phyloP scores from a whole-genome alignment of 1,140 invertebrate species.

The Cydia fagiglandana region DNA sequence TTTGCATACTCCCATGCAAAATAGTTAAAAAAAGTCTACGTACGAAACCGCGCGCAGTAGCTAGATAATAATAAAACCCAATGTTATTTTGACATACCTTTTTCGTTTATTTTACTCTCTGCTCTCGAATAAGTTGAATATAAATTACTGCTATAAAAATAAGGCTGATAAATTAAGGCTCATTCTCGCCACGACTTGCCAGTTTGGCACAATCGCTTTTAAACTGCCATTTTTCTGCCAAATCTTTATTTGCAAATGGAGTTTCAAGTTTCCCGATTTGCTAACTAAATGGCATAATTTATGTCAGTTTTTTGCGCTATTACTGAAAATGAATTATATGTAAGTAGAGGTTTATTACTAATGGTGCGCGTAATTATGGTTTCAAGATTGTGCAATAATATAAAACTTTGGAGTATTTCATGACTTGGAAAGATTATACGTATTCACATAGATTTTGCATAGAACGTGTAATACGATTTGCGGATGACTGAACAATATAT shows the following conservation, averaged over 20 bases:
- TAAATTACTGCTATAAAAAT: constrained; percentile 16
- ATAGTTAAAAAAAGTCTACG: too few relatives aligned
- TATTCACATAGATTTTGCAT: too few relatives aligned
- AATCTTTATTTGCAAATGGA: not conserved
- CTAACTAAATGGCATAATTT: not conserved
- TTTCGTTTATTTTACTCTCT: not conserved
- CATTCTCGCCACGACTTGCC: not conserved
- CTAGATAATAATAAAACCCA: too few relatives aligned
- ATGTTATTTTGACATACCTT: not conserved
- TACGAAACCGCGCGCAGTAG: too few relatives aligned
- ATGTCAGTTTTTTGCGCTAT: not conserved
- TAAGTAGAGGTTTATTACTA: not conserved
- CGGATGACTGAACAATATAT: too few relatives aligned
- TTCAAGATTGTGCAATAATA: too few relatives aligned
- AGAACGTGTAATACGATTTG: too few relatives aligned
- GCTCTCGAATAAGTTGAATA: constrained; percentile 1
- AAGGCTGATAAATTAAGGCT: constrained; percentile 10
- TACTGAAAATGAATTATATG: not conserved
- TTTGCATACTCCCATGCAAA: too few relatives aligned
- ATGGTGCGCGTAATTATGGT: not conserved
- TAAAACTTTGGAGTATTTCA: too few relatives aligned
- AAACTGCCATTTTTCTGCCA: constrained; percentile 16
- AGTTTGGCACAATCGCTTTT: constrained; percentile 12
- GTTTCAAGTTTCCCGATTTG: not conserved
- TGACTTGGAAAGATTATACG: too few relatives aligned